Evolutionary conservation across 2,888 invertebrate species (phyloP).

Genomic region (Encarsia formosa): DNA sequence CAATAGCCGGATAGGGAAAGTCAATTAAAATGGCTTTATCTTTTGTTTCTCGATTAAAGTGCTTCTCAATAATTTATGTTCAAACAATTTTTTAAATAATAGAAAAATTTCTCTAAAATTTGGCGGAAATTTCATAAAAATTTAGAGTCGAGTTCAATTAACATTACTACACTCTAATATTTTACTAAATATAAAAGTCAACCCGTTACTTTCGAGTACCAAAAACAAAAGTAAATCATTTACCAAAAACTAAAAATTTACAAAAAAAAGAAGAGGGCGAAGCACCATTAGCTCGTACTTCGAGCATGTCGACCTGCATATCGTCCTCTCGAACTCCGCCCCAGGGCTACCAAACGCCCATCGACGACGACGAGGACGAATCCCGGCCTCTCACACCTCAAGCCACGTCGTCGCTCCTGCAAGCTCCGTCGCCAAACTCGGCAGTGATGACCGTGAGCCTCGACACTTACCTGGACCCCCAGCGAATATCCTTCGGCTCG

Average conservation of each 20-base stretch:
- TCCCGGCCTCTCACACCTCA: constrained; percentile 53
- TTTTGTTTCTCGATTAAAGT: too few relatives aligned
- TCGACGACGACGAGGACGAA: constrained; percentile 59
- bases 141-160: too few relatives aligned
- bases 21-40: too few relatives aligned
- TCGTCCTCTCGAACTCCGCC: constrained; percentile 61
- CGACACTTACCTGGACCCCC: constrained; percentile 81
- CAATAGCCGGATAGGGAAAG: too few relatives aligned
- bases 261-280: constrained; percentile 35
- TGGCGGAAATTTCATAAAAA: too few relatives aligned
- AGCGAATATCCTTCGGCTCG: constrained; percentile 75
- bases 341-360: constrained; percentile 76
- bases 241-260: background rate
- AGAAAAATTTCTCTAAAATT: too few relatives aligned
- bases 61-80: too few relatives aligned
- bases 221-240: too few relatives aligned
- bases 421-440: constrained; percentile 76
- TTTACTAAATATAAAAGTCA: too few relatives aligned
- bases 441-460: constrained; percentile 80
- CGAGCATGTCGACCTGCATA: constrained; percentile 60
- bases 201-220: too few relatives aligned
- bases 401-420: constrained; percentile 56
- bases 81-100: too few relatives aligned
- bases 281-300: constrained; percentile 57
- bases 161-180: too few relatives aligned